Evolutionary conservation across 2,797 vertebrate species (phyloP).

Genomic region (Mus spretus): DNA sequence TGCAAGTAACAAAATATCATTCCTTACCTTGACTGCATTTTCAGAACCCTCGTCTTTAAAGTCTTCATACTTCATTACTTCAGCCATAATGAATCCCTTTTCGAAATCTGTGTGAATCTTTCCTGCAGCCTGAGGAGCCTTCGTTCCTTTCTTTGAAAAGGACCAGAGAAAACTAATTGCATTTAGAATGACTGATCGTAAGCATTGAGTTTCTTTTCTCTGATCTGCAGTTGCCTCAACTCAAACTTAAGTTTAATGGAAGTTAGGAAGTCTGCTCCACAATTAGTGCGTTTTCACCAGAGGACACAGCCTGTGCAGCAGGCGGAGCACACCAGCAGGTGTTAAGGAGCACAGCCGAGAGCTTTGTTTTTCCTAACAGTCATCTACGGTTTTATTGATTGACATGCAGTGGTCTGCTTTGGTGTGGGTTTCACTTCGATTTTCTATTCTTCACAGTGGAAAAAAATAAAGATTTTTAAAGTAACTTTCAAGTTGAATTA

Average conservation of each 20-base stretch:
- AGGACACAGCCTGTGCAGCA: conserved; percentile 86
- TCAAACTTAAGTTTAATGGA: conserved; percentile 86
- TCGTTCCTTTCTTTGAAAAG: conserved; percentile 95
- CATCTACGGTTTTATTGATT: conserved; percentile 94
- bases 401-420: conserved; percentile 91
- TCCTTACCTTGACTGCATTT: conserved; percentile 95
- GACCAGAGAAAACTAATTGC: conserved; percentile 92
- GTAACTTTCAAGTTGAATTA: conserved; percentile 87
- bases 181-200: conserved; percentile 93
- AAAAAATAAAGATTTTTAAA: conserved; percentile 87
- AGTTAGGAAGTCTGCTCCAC: conserved; percentile 80
- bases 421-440: conserved; percentile 91
- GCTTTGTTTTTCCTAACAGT: conserved; percentile 88
- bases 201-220: conserved; percentile 84
- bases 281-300: conserved; percentile 84
- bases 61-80: conserved; percentile 99
- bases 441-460: conserved; percentile 87
- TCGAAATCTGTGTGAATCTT: conserved; percentile 97
- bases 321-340: conserved; percentile 89
- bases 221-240: conserved; percentile 81
- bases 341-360: conserved; percentile 87
- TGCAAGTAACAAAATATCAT: conserved; percentile 62
- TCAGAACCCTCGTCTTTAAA: conserved; percentile 98
- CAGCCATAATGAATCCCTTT: conserved; percentile 98
- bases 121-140: conserved; percentile 96